Percentiles rank a stretch among this genome's conserved stretches.
phyloP scores from a whole-genome alignment of 1,140 invertebrate genomes.

The Thaumatotibia leucotreta region DNA sequence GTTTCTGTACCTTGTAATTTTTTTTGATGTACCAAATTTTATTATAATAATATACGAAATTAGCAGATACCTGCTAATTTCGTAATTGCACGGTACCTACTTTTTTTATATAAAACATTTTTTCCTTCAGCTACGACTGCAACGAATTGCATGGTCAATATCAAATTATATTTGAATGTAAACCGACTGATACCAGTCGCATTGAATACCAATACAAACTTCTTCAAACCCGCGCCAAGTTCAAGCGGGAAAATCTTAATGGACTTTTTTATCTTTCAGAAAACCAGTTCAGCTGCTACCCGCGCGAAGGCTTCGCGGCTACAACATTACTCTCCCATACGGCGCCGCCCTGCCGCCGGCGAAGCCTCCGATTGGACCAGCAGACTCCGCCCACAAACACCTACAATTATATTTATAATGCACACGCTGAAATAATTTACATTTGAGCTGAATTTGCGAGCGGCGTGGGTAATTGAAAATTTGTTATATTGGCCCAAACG shows the following conservation, averaged over 20 bases:
- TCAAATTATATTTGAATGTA: too few relatives aligned
- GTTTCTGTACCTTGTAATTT: too few relatives aligned
- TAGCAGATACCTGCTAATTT: too few relatives aligned
- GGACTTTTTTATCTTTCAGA: slow-evolving; percentile 3
- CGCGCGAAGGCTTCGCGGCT: slow-evolving; percentile 61
- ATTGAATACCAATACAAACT: background rate
- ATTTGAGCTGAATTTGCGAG: slow-evolving; percentile 73
- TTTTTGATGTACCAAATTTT: too few relatives aligned
- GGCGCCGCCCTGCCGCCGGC: slow-evolving; percentile 49
- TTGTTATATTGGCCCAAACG: slow-evolving; percentile 70
- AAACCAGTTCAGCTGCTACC: background rate
- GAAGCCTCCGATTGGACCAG: slow-evolving; percentile 47
- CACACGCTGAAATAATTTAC: slow-evolving; percentile 73
- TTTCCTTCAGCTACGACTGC: too few relatives aligned
- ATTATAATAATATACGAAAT: too few relatives aligned
- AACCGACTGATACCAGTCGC: background rate
- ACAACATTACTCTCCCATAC: slow-evolving; percentile 62
- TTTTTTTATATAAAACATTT: too few relatives aligned
- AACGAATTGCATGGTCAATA: too few relatives aligned
- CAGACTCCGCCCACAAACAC: slow-evolving; percentile 55
- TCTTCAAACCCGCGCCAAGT: background rate
- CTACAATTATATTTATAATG: slow-evolving; percentile 76
- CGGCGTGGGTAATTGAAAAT: slow-evolving; percentile 73
- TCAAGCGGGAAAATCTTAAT: background rate
- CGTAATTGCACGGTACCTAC: too few relatives aligned